A percentile compares a stretch with the other conserved stretches of the same genome.
These are phyloP conservation scores for Sebastolobus alascanus DNA, from an alignment of 2,797 vertebrate genomes.

Conservation along the genomic window DNA sequence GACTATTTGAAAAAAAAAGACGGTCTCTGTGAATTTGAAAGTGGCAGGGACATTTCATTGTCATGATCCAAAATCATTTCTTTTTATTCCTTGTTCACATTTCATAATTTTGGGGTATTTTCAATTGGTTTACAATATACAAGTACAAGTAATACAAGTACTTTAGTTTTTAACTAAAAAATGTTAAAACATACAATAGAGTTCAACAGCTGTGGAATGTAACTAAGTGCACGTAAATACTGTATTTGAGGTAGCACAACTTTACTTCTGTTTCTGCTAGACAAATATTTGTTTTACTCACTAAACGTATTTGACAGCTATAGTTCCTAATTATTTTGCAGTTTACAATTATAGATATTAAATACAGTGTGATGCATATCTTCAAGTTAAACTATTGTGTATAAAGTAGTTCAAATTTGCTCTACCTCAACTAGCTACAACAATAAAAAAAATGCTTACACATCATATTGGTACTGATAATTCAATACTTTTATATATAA, in stretches of 20 bases:
- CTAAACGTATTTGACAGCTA: not conserved
- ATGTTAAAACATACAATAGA: not conserved
- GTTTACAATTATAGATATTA: not conserved
- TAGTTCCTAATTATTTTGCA: not conserved
- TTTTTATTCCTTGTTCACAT: not conserved
- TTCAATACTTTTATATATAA: not conserved
- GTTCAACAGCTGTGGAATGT: not conserved
- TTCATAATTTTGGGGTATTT: not conserved
- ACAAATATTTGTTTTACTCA: not conserved
- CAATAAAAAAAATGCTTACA: not conserved
- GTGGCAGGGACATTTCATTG: not conserved
- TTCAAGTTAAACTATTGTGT: not conserved
- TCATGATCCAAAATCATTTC: not conserved
- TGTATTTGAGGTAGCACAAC: not conserved
- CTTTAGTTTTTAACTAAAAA: not conserved
- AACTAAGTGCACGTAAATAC: not conserved
- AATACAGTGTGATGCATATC: not conserved
- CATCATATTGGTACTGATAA: not conserved
- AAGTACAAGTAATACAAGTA: not conserved
- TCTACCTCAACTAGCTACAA: not conserved
- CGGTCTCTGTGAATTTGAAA: not conserved
- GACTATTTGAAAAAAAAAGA: not conserved
- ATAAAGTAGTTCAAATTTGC: not conserved
- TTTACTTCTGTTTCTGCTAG: not conserved
- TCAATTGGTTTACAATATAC: not conserved